Evolutionary conservation across 2,888 invertebrate species (phyloP), one percentile per base, ranked within the genome.

Genomic region (Tetragonula carbonaria): DNA sequence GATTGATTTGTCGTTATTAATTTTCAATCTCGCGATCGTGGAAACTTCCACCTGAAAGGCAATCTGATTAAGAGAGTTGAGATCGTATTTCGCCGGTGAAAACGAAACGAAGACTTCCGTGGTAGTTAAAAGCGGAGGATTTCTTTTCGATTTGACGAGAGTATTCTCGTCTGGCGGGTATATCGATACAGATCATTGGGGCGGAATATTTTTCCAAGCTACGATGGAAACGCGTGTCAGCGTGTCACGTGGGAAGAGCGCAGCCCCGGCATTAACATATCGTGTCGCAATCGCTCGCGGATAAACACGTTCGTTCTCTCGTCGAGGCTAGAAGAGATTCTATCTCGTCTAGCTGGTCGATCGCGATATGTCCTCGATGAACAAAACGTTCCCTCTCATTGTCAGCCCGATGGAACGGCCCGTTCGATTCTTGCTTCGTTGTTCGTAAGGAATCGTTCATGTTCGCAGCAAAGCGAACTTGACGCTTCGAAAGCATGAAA

Each of bases 221-320:
- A 77, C 68, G 74, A 38, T 88, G 86, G 78, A 86, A 86, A 88
- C 82, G 76, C 81, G 71, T 79, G 73, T 80, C 77, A 84, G 62
- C 74, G 88, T 33, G 33, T 88, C 86, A 88, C 87, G 89, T 90
- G 88, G 88, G 85, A 89, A 87, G 88, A 80, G 84, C 84, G 74
- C 82, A 66, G 84, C 71, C 63, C 73, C 77, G 77, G 57, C 85
- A 90, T 90, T 90, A 88, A 90, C 90, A 88, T 90, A 90, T 90
- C 88, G 87, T 86, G 88, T 87, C 85, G 90, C 90, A 90, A 90
- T 90, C 90, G 86, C 78, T 82, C 86, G 90, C 85, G 88, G 85
- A 88, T 87, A 90, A 90, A 90, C 88, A 88, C 86, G 90, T 90
- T 87, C 83, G 87, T 87, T 85, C 80, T 81, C 51, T 76, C 79